Evolutionary conservation across 2,888 invertebrate species (phyloP).

Genomic region (Colostygia pectinataria): DNA sequence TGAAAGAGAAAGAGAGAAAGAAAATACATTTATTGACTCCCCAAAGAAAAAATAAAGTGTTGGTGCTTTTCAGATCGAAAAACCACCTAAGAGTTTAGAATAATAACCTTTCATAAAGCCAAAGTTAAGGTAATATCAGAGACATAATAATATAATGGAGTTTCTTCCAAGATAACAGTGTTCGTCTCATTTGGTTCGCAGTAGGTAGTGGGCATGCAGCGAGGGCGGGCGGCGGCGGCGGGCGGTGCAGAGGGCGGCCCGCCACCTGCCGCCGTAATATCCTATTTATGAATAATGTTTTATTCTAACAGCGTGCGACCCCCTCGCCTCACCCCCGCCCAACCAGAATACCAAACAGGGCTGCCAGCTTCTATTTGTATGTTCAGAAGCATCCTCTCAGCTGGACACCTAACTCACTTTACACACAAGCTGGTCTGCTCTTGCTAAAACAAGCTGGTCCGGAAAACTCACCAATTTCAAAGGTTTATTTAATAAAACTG

Average conservation of each 20-base stretch:
- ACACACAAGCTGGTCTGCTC: background rate
- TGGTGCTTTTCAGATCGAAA: too few species aligned
- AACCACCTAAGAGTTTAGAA: too few species aligned
- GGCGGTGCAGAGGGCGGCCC: conserved; percentile 26
- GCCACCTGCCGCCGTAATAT: conserved; percentile 62
- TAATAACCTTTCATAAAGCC: too few species aligned
- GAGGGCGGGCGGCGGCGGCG: conserved; percentile 24
- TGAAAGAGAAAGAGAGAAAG: too few species aligned
- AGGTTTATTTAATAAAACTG: too few species aligned
- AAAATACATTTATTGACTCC: too few species aligned
- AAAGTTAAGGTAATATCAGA: too few species aligned
- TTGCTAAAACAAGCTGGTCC: too few species aligned
- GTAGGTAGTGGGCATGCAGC: conserved; percentile 26
- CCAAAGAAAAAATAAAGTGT: too few species aligned
- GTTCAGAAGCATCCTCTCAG: background rate
- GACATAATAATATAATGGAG: too few species aligned
- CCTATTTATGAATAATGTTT: conserved; percentile 83
- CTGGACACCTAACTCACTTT: background rate
- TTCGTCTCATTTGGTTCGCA: conserved; percentile 25
- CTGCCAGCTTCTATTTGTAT: conserved; percentile 33
- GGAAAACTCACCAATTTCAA: too few species aligned
- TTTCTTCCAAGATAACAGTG: conserved; percentile 15
- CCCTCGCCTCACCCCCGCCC: conserved; percentile 36
- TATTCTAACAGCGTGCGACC: conserved; percentile 80
- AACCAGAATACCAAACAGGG: conserved; percentile 39